These are phyloP conservation scores for Myrmophylax atrothorax DNA, from an alignment of 2,113 vertebrate species.

Conservation along the genomic window DNA sequence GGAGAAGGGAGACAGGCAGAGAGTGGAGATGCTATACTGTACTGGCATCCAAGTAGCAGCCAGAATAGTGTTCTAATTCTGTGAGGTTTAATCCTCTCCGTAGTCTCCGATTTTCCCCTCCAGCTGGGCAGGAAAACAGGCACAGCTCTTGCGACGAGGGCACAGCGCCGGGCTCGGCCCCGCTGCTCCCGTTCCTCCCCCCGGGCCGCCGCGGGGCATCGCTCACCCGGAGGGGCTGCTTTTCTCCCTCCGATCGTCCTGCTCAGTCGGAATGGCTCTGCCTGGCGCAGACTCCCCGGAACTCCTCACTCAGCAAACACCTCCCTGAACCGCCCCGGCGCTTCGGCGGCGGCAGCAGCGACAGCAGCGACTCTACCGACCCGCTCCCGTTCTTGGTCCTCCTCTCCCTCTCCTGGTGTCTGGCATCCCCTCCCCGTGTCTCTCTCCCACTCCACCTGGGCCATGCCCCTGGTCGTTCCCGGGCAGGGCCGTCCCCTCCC, in stretches of 20 bases:
- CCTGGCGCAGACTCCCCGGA: too few relatives aligned
- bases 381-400: background rate
- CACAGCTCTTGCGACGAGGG: background rate
- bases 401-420: background rate
- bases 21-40: background rate
- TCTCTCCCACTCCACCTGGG: background rate
- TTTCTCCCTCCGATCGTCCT: too few relatives aligned
- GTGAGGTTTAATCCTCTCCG: background rate
- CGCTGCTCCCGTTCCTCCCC: background rate
- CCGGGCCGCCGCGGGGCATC: background rate
- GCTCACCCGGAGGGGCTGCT: background rate
- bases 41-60: background rate
- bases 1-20: background rate
- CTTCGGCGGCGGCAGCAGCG: background rate
- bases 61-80: background rate
- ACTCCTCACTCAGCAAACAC: background rate
- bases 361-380: background rate
- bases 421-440: background rate
- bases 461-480: background rate
- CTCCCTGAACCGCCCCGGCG: background rate
- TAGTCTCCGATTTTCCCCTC: background rate
- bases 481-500: background rate
- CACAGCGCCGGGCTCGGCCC: background rate
- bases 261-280: too few relatives aligned
- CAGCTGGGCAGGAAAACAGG: background rate